Evolutionary conservation across 2,888 invertebrate genomes (phyloP), one percentile per base, ranked within the genome.

Genomic region (Anorthoa munda): DNA sequence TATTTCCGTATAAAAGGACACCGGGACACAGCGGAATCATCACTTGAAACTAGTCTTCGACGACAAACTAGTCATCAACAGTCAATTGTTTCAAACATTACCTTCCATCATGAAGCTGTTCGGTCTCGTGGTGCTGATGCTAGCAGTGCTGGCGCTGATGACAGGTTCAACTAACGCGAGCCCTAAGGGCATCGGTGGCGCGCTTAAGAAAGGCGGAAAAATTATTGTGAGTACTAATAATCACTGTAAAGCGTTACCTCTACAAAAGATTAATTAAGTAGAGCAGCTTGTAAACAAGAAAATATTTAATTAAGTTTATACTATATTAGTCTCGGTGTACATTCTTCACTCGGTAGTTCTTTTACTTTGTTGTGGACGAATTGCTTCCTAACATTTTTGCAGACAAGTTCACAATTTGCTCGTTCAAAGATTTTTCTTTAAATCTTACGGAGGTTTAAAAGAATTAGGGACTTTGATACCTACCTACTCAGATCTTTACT

Each of bases 101-200:
- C 7, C 48, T 46, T 56, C 64, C 65, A 87, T 77, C 45, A 91
- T 91, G 92, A 91, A 91, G 75, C 72, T 92, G 63, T 86, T 88
- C 45, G 77, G 74, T 59, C 21, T 90, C 9, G 76, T 90, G 61
- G 7, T 39, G 39, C 39, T 39, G 39, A 39, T 39, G 39, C 39
- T 39, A 0, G 39, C 39, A 9, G 9, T 39, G 1, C 39, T 39
- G 4, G 76, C 89, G 46, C 46, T 90, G 11, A 77, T 88, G 67
- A 56, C 26, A 67, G 85, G 86, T 4, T 78, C 82, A 15, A 79
- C 80, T 11, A 83, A 77, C 18, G 90, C 88, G 2, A 56, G 67
- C 50, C 75, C 82, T 50, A 46, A 84, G 59, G 71, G 83, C 51
- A 66, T 84, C 46, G 74, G 77, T 12, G 63, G 76, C 9, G 82